These are phyloP conservation scores for Physeter macrocephalus DNA, from an alignment of 2,113 vertebrate species.

Conservation along the genomic window DNA sequence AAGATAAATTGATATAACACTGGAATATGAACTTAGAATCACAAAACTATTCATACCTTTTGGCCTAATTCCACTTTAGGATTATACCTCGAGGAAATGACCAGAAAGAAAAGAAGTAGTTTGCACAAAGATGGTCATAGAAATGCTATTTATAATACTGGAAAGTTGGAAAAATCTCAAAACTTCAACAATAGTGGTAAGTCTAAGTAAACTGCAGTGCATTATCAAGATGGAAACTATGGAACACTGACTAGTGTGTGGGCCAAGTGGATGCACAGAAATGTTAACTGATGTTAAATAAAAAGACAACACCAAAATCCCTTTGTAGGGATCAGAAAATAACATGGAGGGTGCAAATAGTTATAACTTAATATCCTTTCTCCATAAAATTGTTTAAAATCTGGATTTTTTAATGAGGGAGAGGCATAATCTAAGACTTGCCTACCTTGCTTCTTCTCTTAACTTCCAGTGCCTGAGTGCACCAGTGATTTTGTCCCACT, in stretches of 20 bases:
- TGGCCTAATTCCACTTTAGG: conserved; percentile 34
- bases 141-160: conserved; percentile 50
- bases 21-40: background rate
- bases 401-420: background rate
- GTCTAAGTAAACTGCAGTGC: background rate
- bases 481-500: background rate
- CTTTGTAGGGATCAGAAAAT: background rate
- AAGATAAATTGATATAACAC: background rate
- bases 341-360: background rate
- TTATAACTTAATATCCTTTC: background rate
- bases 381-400: background rate
- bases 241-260: background rate
- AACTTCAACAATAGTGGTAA: conserved; percentile 25
- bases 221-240: conserved; percentile 8
- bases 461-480: background rate
- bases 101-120: conserved; percentile 33
- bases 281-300: background rate
- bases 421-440: background rate
- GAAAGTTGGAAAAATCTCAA: conserved; percentile 43
- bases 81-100: conserved; percentile 43
- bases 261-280: background rate
- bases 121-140: conserved; percentile 40
- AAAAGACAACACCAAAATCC: background rate
- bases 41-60: background rate
- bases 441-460: background rate